Conservation (phyloP, 2,113 vertebrate species). For the Menidia beryllina region DNA sequence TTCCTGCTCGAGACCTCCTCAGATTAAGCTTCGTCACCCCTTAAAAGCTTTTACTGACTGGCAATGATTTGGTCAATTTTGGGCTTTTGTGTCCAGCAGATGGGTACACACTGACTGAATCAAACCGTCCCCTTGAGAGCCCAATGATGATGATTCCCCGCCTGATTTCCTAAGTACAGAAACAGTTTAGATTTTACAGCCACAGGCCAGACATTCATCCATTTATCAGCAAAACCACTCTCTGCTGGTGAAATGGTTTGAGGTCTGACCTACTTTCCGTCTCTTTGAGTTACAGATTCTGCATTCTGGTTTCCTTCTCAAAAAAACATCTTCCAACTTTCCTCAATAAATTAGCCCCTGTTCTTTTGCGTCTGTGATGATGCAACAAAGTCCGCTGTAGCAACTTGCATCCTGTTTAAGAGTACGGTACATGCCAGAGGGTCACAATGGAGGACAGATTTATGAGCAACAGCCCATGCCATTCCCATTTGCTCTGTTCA, state of each 20-base stretch:
- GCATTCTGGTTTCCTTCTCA: conserved; percentile 7
- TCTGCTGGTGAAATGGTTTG: conserved; percentile 40
- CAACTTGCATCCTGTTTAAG: not conserved
- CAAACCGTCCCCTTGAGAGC: conserved; percentile 13
- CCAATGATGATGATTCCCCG: conserved; percentile 37
- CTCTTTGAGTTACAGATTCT: conserved; percentile 31
- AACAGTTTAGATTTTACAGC: conserved; percentile 30
- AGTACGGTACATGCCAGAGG: conserved; percentile 9
- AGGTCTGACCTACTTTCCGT: conserved; percentile 69
- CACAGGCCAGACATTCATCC: conserved; percentile 27
- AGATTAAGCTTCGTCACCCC: conserved; percentile 10
- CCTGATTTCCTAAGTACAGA: conserved; percentile 40
- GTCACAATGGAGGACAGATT: conserved; percentile 32
- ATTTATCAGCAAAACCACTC: conserved; percentile 57
- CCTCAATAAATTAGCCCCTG: conserved; percentile 13
- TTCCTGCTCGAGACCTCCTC: not conserved
- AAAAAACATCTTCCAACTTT: conserved; percentile 22
- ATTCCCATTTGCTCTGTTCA: conserved; percentile 22
- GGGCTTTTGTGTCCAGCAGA: conserved; percentile 44
- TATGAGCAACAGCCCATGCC: conserved; percentile 22
- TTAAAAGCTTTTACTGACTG: conserved; percentile 23
- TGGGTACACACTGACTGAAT: conserved; percentile 27
- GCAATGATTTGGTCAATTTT: conserved; percentile 52
- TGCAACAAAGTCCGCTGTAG: conserved; percentile 27
- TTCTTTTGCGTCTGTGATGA: conserved; percentile 24